phyloP scores from a whole-genome alignment of 2,797 vertebrate genomes.

The Xiphorhynchus erythropygius region DNA sequence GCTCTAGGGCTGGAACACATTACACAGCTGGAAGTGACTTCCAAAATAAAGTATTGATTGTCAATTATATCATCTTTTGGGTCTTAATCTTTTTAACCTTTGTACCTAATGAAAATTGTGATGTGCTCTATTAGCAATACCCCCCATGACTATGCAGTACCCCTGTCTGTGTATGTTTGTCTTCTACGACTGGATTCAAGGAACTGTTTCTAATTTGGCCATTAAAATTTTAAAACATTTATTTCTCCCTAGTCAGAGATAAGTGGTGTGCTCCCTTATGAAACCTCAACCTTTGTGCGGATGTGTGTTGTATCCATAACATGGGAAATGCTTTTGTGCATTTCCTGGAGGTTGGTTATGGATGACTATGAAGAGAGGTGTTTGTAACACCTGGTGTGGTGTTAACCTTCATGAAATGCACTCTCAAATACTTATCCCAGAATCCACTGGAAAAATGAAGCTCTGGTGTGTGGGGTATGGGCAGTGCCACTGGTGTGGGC shows the following conservation, averaged over 20 bases:
- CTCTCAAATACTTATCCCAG: not conserved
- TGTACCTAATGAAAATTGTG: not conserved
- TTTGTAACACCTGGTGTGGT: not conserved
- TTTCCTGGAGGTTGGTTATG: not conserved
- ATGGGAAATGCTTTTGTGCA: not conserved
- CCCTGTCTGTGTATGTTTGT: not conserved
- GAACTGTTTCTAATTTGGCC: not conserved
- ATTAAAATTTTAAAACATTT: not conserved
- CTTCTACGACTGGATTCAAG: not conserved
- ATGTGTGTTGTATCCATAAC: fast-evolving
- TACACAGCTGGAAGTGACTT: not conserved
- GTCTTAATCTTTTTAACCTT: not conserved
- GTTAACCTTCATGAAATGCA: not conserved
- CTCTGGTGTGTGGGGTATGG: not conserved
- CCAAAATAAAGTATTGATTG: not conserved
- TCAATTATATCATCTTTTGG: not conserved
- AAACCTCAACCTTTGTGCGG: not conserved
- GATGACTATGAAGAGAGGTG: not conserved
- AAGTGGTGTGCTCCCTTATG: not conserved
- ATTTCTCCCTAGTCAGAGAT: not conserved
- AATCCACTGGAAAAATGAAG: not conserved
- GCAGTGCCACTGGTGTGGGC: not conserved
- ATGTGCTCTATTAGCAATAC: not conserved
- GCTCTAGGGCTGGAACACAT: not conserved
- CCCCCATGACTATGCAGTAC: not conserved